phyloP scores from a whole-genome alignment of 2,797 vertebrate genomes.

The Cichlasoma orientale region DNA sequence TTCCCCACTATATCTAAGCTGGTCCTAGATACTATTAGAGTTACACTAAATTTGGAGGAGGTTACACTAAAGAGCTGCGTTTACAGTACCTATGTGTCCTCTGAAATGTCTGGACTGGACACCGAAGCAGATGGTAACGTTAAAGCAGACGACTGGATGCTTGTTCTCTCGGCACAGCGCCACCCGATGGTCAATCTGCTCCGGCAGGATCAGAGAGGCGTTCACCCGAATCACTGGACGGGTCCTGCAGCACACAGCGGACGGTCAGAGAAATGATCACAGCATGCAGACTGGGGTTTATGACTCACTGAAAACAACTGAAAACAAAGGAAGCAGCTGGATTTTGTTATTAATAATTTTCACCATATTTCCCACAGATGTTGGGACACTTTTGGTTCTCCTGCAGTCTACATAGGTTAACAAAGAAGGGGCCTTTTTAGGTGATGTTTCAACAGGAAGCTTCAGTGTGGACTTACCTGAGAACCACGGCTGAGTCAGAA shows the following conservation, averaged over 20 bases:
- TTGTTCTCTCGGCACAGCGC: conserved; percentile 83
- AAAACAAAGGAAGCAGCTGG: background rate
- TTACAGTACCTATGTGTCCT: conserved; percentile 84
- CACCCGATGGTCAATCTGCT: conserved; percentile 84
- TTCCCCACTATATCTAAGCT: too few species aligned
- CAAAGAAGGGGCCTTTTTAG: background rate
- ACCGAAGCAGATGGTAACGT: conserved; percentile 88
- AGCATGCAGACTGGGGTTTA: background rate
- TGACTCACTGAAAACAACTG: background rate
- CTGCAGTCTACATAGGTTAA: background rate
- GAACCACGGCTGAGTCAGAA: conserved; percentile 88
- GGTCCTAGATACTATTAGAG: too few species aligned
- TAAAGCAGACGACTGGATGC: conserved; percentile 83
- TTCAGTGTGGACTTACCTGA: conserved; percentile 82
- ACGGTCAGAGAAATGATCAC: conserved; percentile 9
- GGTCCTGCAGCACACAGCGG: conserved; percentile 78
- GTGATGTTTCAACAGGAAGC: background rate
- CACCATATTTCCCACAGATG: background rate
- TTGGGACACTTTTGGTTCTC: background rate
- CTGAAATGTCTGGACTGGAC: conserved; percentile 84
- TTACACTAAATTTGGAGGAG: too few species aligned
- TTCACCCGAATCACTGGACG: conserved; percentile 90
- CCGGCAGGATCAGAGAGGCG: conserved; percentile 83
- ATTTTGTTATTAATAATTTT: background rate
- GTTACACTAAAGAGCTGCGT: background rate